Evolutionary conservation across 2,888 invertebrate species (phyloP).

Genomic region (Microdon myrmicae): DNA sequence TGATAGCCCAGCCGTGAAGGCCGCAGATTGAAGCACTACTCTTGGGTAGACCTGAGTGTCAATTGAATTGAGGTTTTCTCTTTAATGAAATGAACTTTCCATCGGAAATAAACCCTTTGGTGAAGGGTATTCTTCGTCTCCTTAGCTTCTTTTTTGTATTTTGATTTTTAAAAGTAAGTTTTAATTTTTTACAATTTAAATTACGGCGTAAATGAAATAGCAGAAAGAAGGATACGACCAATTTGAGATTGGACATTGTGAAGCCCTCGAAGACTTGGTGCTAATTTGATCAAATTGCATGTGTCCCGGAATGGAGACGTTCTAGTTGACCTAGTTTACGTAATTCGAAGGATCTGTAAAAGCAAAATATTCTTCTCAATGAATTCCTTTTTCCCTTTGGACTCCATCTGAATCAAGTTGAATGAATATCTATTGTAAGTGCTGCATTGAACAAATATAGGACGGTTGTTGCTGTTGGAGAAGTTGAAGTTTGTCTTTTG

Average conservation of each 20-base stretch:
- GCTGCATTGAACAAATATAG: too few relatives aligned
- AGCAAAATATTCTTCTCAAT: too few relatives aligned
- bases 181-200: conserved; percentile 26
- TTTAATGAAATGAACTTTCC: conserved; percentile 28
- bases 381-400: too few relatives aligned
- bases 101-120: conserved; percentile 26
- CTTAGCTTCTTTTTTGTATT: conserved; percentile 4
- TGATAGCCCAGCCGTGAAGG: conserved; percentile 25
- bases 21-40: conserved; percentile 6
- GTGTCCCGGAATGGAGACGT: too few relatives aligned
- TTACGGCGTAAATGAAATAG: conserved; percentile 24
- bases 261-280: conserved; percentile 10
- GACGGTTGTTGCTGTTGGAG: too few relatives aligned
- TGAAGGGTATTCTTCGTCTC: conserved; percentile 1
- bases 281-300: conserved; percentile 10
- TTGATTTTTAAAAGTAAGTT: conserved; percentile 23
- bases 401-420: too few relatives aligned
- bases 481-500: too few relatives aligned
- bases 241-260: conserved; percentile 11
- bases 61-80: conserved; percentile 45
- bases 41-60: conserved; percentile 36
- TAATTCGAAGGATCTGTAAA: too few relatives aligned
- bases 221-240: conserved; percentile 21
- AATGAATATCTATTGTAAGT: too few relatives aligned
- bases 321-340: too few relatives aligned